A percentile compares a stretch with the other conserved stretches of the same genome.
Conservation (phyloP, 2,888 invertebrate species). For the Papilio elwesi region DNA sequence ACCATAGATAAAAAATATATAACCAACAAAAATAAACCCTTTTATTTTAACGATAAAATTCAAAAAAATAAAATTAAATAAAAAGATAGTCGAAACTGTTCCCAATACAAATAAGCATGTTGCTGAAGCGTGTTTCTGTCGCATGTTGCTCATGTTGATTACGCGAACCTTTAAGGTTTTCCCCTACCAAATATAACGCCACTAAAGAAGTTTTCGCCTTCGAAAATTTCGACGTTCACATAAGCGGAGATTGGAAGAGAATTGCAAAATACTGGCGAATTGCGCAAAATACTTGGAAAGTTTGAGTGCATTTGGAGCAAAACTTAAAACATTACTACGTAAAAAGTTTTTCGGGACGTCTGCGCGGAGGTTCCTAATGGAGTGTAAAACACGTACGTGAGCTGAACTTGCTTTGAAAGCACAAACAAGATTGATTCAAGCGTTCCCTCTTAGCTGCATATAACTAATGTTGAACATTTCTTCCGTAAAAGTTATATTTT, state of each 20-base stretch:
- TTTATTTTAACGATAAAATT: too few relatives aligned
- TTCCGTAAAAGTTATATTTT: neutral
- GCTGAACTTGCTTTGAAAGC: constrained; percentile 17
- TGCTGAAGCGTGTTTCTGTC: too few relatives aligned
- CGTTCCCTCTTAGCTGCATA: neutral
- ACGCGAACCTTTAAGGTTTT: too few relatives aligned
- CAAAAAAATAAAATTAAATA: too few relatives aligned
- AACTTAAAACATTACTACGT: constrained; percentile 33
- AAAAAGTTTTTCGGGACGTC: constrained; percentile 25
- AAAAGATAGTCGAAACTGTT: too few relatives aligned
- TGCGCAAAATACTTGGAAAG: constrained; percentile 12
- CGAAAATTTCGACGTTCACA: too few relatives aligned
- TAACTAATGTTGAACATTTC: neutral
- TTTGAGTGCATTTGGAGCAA: constrained; percentile 3
- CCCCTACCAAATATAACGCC: too few relatives aligned
- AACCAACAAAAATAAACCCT: too few relatives aligned
- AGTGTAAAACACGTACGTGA: constrained; percentile 33
- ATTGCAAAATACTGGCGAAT: constrained; percentile 3
- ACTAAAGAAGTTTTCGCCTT: too few relatives aligned
- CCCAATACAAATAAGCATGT: too few relatives aligned
- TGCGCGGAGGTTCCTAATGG: constrained; percentile 27
- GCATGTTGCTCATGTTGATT: too few relatives aligned
- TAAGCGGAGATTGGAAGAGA: neutral
- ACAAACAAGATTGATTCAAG: neutral
- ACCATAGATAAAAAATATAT: too few relatives aligned